phyloP scores from a whole-genome alignment of 2,113 vertebrate genomes.

The Cisticola juncidis region DNA sequence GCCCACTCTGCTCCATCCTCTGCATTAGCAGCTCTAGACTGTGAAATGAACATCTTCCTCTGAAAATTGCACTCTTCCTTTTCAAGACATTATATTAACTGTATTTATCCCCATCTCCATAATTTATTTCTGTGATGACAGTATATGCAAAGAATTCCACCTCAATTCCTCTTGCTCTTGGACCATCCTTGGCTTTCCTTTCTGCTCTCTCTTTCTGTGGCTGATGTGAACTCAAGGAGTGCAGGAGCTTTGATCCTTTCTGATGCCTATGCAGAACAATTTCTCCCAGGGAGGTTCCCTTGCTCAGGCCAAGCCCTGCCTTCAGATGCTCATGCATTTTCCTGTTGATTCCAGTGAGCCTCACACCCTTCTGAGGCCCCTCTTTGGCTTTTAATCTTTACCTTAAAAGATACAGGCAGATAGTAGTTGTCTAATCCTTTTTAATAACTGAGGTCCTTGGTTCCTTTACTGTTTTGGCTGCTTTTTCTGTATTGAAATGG shows the following conservation, averaged over 20 bases:
- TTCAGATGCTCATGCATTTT: background rate
- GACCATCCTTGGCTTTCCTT: background rate
- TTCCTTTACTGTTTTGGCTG: background rate
- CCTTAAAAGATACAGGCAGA: background rate
- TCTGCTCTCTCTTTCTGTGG: background rate
- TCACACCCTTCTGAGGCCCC: background rate
- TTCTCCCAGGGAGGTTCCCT: conserved; percentile 25
- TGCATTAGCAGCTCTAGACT: background rate
- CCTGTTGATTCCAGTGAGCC: background rate
- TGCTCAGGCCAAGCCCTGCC: conserved; percentile 8
- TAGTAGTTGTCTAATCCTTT: background rate
- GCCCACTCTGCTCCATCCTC: background rate
- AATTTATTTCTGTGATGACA: background rate
- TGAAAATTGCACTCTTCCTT: background rate
- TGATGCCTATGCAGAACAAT: background rate
- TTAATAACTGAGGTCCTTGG: background rate
- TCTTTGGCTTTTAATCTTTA: conserved; percentile 30
- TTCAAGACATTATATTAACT: background rate
- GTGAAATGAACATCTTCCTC: background rate
- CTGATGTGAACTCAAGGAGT: background rate
- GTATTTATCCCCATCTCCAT: background rate
- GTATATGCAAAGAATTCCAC: background rate
- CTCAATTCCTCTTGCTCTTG: background rate
- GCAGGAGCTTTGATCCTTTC: conserved; percentile 34
- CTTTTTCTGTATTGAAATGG: background rate